phyloP scores from a whole-genome alignment of 53 echinoderm and acorn worm genomes.

The Astropecten irregularis region DNA sequence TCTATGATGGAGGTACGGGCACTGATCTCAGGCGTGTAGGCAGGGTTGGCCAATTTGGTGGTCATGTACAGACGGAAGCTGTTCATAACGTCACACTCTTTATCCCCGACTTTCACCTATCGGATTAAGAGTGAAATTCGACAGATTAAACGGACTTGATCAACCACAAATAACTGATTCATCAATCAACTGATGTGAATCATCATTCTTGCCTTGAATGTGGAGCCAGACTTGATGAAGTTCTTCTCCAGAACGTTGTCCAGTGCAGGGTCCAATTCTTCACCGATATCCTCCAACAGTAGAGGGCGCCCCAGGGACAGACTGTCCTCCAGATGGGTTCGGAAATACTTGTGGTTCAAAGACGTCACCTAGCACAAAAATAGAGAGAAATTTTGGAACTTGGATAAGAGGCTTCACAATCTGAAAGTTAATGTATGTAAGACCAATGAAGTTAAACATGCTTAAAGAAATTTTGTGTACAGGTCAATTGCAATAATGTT shows the following conservation, averaged over 20 bases:
- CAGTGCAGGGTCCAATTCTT: constrained; percentile 92
- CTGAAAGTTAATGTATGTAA: too few species aligned
- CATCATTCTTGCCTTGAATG: constrained; percentile 85
- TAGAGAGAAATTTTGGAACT: background rate
- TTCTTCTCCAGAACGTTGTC: constrained; percentile 99
- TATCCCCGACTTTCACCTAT: constrained; percentile 99
- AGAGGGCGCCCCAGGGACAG: constrained; percentile 97
- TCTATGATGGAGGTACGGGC: constrained; percentile 93
- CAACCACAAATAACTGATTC: background rate
- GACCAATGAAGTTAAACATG: too few species aligned
- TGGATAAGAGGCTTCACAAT: too few species aligned
- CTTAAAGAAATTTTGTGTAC: too few species aligned
- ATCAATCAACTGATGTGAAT: background rate
- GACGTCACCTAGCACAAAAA: constrained; percentile 68
- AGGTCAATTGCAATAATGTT: too few species aligned
- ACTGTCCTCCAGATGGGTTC: constrained; percentile 95
- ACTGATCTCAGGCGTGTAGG: constrained; percentile 98
- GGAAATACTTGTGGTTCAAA: constrained; percentile 97
- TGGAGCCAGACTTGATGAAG: constrained; percentile 97
- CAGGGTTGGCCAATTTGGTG: constrained; percentile 97
- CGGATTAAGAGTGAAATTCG: background rate
- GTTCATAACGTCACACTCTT: constrained; percentile 91
- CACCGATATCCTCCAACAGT: constrained; percentile 82
- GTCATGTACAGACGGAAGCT: constrained; percentile 92
- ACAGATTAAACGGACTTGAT: background rate